Conservation (phyloP, 2,797 vertebrate genomes). For the Sebastes trivittatus region DNA sequence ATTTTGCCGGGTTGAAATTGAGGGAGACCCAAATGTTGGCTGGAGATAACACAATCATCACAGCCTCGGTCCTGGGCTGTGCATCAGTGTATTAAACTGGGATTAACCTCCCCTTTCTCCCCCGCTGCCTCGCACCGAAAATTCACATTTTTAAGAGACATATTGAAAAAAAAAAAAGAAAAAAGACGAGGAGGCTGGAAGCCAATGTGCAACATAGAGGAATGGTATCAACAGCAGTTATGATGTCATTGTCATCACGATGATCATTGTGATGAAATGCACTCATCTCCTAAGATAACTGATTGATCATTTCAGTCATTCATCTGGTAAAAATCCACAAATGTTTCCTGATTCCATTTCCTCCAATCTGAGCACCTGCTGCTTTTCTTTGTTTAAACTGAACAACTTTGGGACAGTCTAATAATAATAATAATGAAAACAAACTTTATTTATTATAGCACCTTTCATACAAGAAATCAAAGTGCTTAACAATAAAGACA, state of each 20-base stretch:
- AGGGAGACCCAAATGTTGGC: slow-evolving; percentile 92
- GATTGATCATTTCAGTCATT: background rate
- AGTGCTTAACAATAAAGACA: no score
- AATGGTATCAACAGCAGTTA: background rate
- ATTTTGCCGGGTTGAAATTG: slow-evolving; percentile 89
- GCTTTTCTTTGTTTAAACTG: background rate
- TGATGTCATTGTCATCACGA: background rate
- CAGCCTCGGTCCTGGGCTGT: slow-evolving; percentile 86
- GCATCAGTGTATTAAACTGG: slow-evolving; percentile 89
- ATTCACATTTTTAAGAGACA: slow-evolving; percentile 80
- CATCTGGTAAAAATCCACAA: background rate
- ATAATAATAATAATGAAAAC: no score
- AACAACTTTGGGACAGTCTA: background rate
- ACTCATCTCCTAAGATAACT: background rate
- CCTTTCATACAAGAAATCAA: no score
- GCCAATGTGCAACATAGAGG: background rate
- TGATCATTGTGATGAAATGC: background rate
- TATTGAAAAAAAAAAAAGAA: slow-evolving; percentile 27
- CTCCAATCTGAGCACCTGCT: background rate
- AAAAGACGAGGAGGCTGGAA: slow-evolving; percentile 47
- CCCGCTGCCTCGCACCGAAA: slow-evolving; percentile 78
- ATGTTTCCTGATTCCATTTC: background rate
- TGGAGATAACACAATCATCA: slow-evolving; percentile 90
- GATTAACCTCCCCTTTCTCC: slow-evolving; percentile 88
- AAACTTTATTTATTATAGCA: no score